Percentiles rank a stretch among this genome's conserved stretches.
These are phyloP conservation scores for Betta splendens DNA, from an alignment of 2,797 vertebrate genomes.

Conservation along the genomic window DNA sequence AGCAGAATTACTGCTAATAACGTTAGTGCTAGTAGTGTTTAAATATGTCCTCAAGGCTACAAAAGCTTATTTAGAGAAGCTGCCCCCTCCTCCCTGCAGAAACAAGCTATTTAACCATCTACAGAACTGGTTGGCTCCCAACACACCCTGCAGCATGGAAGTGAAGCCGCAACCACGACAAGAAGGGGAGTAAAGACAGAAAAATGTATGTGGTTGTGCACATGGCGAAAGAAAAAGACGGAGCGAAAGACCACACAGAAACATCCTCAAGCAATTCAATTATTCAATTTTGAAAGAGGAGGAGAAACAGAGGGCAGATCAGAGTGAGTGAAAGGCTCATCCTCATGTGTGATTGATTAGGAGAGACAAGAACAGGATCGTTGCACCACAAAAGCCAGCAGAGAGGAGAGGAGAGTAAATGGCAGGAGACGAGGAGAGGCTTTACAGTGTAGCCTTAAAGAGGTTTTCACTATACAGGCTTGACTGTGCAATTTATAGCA, in stretches of 20 bases:
- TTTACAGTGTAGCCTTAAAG: slow-evolving; percentile 14
- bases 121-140: slow-evolving; percentile 40
- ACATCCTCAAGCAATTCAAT: slow-evolving; percentile 71
- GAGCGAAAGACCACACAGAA: slow-evolving; percentile 64
- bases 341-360: slow-evolving; percentile 75
- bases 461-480: slow-evolving; percentile 23
- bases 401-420: background rate
- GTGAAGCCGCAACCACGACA: slow-evolving; percentile 48
- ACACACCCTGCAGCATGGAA: slow-evolving; percentile 47
- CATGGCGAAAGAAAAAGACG: slow-evolving; percentile 35
- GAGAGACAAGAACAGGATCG: slow-evolving; percentile 56
- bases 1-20: slow-evolving; percentile 12
- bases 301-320: slow-evolving; percentile 48
- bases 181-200: slow-evolving; percentile 27
- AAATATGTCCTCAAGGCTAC: slow-evolving; percentile 19
- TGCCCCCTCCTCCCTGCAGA: background rate
- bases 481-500: slow-evolving; percentile 36
- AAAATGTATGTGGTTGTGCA: slow-evolving; percentile 48
- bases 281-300: slow-evolving; percentile 62
- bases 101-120: slow-evolving; percentile 34
- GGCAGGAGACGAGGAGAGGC: slow-evolving; percentile 2
- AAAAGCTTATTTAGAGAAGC: slow-evolving; percentile 16
- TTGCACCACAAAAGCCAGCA: slow-evolving; percentile 19
- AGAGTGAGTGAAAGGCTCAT: slow-evolving; percentile 65
- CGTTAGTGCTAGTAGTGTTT: slow-evolving; percentile 10